A percentile compares a stretch with the other conserved stretches of the same genome.
These are phyloP conservation scores for Ochropleura leucogaster DNA, from an alignment of 2,888 invertebrate species.

Conservation along the genomic window DNA sequence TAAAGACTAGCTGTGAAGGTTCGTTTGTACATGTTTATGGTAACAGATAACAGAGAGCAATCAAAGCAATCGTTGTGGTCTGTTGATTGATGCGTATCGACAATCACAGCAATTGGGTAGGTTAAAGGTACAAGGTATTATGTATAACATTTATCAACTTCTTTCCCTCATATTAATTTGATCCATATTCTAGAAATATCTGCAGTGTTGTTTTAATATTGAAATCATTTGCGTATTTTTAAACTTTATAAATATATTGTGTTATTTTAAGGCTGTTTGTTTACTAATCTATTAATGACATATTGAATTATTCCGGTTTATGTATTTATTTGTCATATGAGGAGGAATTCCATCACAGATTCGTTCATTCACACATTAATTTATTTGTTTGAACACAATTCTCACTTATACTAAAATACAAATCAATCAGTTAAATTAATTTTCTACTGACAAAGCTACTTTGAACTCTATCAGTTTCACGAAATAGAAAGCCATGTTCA, in stretches of 20 bases:
- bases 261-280: neutral
- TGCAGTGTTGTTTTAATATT: neutral
- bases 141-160: conserved; percentile 24
- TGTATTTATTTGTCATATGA: neutral
- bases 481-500: neutral
- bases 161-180: neutral
- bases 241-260: neutral
- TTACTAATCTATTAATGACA: neutral
- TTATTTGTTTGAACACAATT: neutral
- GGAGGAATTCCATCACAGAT: neutral
- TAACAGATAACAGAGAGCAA: conserved; percentile 24
- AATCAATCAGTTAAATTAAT: neutral
- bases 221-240: neutral
- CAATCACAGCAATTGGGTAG: conserved; percentile 44
- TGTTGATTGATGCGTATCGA: conserved; percentile 49
- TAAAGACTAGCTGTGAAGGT: conserved; percentile 29
- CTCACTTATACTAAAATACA: neutral
- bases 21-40: conserved; percentile 25
- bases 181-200: conserved; percentile 17
- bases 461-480: neutral
- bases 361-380: neutral
- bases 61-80: conserved; percentile 55
- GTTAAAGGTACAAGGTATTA: conserved; percentile 15
- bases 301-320: neutral
- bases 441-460: neutral